Evolutionary conservation across 2,888 invertebrate genomes (phyloP), one percentile per base, ranked within the genome.

Genomic region (Coenonympha arcania): DNA sequence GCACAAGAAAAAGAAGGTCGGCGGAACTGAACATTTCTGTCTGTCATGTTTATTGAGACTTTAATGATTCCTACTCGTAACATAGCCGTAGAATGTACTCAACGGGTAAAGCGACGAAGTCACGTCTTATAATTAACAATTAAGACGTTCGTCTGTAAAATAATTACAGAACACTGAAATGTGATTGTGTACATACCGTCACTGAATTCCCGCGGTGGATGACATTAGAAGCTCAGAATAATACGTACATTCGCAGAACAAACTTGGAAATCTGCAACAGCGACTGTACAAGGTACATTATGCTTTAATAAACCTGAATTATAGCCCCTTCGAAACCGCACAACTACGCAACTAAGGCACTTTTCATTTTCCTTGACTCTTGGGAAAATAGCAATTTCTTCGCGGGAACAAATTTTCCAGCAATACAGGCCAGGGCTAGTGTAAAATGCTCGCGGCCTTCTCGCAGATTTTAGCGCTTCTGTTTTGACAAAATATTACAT

Each of bases 341-440:
- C 33, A 50, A 55, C 52, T 52, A 52, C 52, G 46, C 34, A 46
- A 52, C 54, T 55, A 52, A 44, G 40, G 52, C 43, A 49, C 52
- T 55, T 53, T 47, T 52, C 52, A 46, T 52, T 46, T 55, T 47
- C 46, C 36, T 34, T 16, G 30, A 36, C 34, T 40, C 47, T 44
- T 20, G 44, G 46, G 49, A 50, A 52, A 50, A 50, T 44, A 43
- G 55, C 49, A 55, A 55, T 26, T 36, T 55, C 47, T 39, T 46
- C 24, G 42, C 43, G 9, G 40, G 39, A 52, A 52, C 47, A 49
- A 52, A 55, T 34, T 52, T 52, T 30, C 28, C 43, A 36, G 20
- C 43, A 16, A 47, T 50, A 52, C 26, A 48, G 39, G 33, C 31
- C 40, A 40, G 18, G 24, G 47, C 30, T 22, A 18, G 3, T 6